Evolutionary conservation across 2,113 vertebrate genomes (phyloP).

Genomic region (Lepisosteus oculatus): DNA sequence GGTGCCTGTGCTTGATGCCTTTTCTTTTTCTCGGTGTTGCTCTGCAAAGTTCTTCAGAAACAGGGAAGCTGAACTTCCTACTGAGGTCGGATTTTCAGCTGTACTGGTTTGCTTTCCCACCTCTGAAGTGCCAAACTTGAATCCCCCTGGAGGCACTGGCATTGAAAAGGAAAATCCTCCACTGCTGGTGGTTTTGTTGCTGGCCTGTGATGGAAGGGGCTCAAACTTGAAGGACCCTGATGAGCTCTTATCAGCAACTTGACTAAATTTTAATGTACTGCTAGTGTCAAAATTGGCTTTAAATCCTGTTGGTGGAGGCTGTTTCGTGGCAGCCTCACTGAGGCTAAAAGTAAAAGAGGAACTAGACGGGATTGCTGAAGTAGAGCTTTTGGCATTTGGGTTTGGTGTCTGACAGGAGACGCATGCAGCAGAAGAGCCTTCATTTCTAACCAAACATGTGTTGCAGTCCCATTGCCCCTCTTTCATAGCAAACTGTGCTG

Average conservation of each 20-base stretch:
- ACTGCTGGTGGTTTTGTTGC: constrained; percentile 56
- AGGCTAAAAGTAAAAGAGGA: constrained; percentile 63
- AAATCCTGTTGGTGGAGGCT: constrained; percentile 66
- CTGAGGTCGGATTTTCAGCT: constrained; percentile 34
- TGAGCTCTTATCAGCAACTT: constrained; percentile 57
- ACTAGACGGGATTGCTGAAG: constrained; percentile 36
- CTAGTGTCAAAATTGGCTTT: constrained; percentile 59
- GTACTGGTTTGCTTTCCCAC: constrained; percentile 44
- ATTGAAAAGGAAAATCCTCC: constrained; percentile 78
- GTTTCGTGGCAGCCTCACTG: constrained; percentile 53
- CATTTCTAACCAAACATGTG: constrained; percentile 70
- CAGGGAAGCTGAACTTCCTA: constrained; percentile 51
- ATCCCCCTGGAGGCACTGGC: constrained; percentile 57
- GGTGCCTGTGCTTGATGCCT: constrained; percentile 2
- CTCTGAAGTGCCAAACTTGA: constrained; percentile 87
- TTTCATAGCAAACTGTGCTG: constrained; percentile 69
- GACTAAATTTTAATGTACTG: constrained; percentile 77
- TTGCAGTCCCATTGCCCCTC: constrained; percentile 80
- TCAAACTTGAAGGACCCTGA: constrained; percentile 68
- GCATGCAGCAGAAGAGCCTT: constrained; percentile 60
- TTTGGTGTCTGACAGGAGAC: constrained; percentile 66
- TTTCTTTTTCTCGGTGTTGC: constrained; percentile 71
- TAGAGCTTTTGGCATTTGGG: constrained; percentile 55
- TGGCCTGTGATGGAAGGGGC: constrained; percentile 51
- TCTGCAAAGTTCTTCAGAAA: constrained; percentile 66